Base-by-base conservation (phyloP, 2,888 invertebrate species). In the Metallyticus violacea region DNA sequence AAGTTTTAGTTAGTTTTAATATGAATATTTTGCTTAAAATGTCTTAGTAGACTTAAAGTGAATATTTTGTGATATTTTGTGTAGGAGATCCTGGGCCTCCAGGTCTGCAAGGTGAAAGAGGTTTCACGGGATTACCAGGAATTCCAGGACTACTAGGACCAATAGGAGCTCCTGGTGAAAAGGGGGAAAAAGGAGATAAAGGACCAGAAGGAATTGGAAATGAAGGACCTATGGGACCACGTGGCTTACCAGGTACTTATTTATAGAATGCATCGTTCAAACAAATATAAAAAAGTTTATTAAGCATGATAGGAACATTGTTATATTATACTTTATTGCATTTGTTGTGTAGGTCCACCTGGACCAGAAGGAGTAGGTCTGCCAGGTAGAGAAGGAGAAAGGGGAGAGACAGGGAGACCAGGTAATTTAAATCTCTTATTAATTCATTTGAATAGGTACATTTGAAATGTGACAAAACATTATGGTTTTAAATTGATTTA, bases 171-270 rank as follows among this genome's bases (percentile, higher is more conserved):
- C 90, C 92, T 6, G 96, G 96, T 1, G 94, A 94, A 89, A 93
- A 94, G 88, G 96, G 96, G 0, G 95, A 95, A 87, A 96, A 95
- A 90, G 97, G 97, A 0, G 96, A 96, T 26, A 92, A 95, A 89
- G 96, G 94, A 0, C 92, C 93, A 0, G 95, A 96, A 90, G 97
- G 97, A 0, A 92, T 95, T 4, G 97, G 97, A 0, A 90, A 94
- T 25, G 96, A 96, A 89, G 97, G 97, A 0, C 94, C 95, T 1
- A 93, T 94, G 85, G 97, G 97, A 3, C 94, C 94, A 0, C 93
- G 94, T 88, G 97, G 97, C 79, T 90, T 92, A 86, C 93, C 94
- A 91, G 96, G 96, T 95, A 87, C 25, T 15, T 84, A 6, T 3
- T 9, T 27, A n/a, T n/a, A n/a, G n/a, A n/a, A n/a, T n/a, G n/a